These are phyloP conservation scores for Forbesichthys agassizii DNA, from an alignment of 2,113 vertebrate species.

Conservation along the genomic window DNA sequence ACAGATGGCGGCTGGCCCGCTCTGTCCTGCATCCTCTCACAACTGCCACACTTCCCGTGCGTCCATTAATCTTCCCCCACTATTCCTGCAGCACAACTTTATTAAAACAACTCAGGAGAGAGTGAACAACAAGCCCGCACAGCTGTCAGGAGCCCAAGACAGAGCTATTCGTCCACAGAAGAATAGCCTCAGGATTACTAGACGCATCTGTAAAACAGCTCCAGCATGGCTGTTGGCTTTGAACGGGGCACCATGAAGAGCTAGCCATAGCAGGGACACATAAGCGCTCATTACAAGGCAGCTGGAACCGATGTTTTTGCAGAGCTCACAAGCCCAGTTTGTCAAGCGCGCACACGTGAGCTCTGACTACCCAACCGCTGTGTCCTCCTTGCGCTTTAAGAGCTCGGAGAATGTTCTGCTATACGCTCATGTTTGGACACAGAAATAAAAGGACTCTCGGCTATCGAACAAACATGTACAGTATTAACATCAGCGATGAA, in stretches of 20 bases:
- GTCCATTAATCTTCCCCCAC: slow-evolving; percentile 99
- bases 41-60: slow-evolving; percentile 90
- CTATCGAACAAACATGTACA: no score
- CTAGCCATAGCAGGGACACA: slow-evolving; percentile 64
- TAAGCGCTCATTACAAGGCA: slow-evolving; percentile 79
- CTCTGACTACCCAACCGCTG: slow-evolving; percentile 54
- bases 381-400: slow-evolving; percentile 58
- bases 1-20: slow-evolving; percentile 95
- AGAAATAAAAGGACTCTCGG: slow-evolving; percentile 7
- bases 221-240: slow-evolving; percentile 80
- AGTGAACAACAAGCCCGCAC: slow-evolving; percentile 80
- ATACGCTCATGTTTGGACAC: slow-evolving; percentile 43
- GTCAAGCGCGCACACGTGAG: slow-evolving; percentile 72
- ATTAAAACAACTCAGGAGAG: slow-evolving; percentile 86
- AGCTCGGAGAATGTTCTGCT: slow-evolving; percentile 48
- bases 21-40: slow-evolving; percentile 89
- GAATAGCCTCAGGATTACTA: slow-evolving; percentile 82
- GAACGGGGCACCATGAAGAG: slow-evolving; percentile 73
- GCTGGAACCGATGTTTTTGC: slow-evolving; percentile 56
- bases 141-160: slow-evolving; percentile 91
- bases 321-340: slow-evolving; percentile 40
- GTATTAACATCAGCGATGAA: background rate
- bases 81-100: slow-evolving; percentile 94
- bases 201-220: slow-evolving; percentile 84
- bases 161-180: slow-evolving; percentile 80